Percentiles rank a stretch among this genome's conserved stretches.
Conservation (phyloP, 2,113 vertebrate species). For the Procavia capensis region DNA sequence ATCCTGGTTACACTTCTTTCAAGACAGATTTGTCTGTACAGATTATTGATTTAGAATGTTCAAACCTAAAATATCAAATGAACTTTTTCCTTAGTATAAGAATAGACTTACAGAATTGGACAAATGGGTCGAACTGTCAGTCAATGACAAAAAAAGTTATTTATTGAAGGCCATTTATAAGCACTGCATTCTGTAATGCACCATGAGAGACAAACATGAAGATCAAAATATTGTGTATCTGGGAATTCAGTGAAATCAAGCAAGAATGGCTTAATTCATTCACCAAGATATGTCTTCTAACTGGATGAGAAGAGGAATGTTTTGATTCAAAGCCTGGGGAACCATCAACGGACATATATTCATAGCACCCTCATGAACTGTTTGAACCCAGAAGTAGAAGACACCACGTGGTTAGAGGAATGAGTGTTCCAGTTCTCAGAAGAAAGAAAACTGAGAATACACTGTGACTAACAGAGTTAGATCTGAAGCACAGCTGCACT, state of each 20-base stretch:
- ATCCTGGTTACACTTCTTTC: no score
- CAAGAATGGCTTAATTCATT: neutral
- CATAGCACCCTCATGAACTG: neutral
- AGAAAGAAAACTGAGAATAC: neutral
- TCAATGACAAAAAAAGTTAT: neutral
- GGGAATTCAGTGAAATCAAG: neutral
- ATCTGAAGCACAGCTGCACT: neutral
- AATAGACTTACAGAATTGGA: neutral
- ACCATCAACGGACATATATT: rapidly evolving
- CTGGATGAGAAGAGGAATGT: neutral
- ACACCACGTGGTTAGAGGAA: neutral
- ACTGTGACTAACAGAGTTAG: neutral
- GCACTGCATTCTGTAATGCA: neutral
- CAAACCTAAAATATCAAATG: neutral
- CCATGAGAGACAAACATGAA: neutral
- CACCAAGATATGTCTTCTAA: neutral
- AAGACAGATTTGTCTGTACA: no score
- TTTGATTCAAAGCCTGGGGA: neutral
- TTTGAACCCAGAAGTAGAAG: neutral
- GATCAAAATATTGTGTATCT: neutral
- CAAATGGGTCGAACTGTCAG: neutral
- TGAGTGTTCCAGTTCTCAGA: neutral
- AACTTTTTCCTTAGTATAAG: neutral
- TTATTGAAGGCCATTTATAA: neutral
- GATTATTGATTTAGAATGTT: neutral